A percentile compares a stretch with the other conserved stretches of the same genome.
Evolutionary conservation across 2,888 invertebrate species (phyloP).

Genomic region (Meiosimyza decipiens): DNA sequence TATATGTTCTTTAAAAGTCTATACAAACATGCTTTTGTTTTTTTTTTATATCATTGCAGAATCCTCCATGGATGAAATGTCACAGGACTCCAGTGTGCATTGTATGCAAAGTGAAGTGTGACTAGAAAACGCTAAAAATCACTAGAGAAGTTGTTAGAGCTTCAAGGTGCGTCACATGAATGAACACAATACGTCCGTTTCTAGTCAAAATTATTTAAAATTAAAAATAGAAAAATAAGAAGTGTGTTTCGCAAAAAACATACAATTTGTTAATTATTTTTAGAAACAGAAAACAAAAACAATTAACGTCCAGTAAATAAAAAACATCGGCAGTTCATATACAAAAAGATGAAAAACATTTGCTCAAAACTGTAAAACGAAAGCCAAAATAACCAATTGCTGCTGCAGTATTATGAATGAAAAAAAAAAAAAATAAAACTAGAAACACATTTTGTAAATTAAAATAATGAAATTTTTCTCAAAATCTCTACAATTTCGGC

Average conservation of each 20-base stretch:
- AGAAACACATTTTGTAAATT: too few relatives aligned
- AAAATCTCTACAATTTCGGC: too few relatives aligned
- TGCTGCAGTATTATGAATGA: conserved; percentile 9
- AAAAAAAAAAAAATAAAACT: neutral
- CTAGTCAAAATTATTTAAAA: conserved; percentile 63
- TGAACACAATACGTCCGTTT: conserved; percentile 56
- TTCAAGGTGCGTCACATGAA: neutral
- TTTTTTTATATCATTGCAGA: conserved; percentile 70
- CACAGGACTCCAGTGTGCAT: conserved; percentile 87
- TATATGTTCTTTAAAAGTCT: neutral
- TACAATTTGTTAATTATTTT: conserved; percentile 30
- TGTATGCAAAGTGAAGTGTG: conserved; percentile 86
- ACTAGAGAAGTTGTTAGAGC: conserved; percentile 36
- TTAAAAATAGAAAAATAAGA: neutral
- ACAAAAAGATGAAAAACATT: neutral
- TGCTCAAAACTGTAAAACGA: conserved; percentile 5
- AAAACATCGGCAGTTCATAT: neutral
- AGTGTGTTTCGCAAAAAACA: neutral
- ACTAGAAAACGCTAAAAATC: conserved; percentile 54
- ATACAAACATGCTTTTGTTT: neutral
- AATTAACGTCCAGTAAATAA: conserved; percentile 19
- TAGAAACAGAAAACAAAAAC: neutral
- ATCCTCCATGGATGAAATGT: conserved; percentile 86
- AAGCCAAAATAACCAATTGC: neutral
- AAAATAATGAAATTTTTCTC: too few relatives aligned